Percentiles rank a stretch among this genome's conserved stretches.
Conservation (phyloP, 2,113 vertebrate genomes). For the Brachyhypopomus occidentalis region DNA sequence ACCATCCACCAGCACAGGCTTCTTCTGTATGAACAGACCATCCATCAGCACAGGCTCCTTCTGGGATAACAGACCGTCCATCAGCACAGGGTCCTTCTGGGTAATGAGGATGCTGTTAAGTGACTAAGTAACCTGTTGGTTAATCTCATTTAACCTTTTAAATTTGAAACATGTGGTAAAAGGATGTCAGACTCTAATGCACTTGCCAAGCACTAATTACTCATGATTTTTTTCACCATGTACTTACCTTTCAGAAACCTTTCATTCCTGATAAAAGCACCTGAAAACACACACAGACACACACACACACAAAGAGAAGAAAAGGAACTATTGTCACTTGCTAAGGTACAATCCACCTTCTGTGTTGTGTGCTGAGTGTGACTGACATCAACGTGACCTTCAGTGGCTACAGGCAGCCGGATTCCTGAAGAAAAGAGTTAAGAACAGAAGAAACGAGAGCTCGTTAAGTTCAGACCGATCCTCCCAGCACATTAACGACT, state of each 20-base stretch:
- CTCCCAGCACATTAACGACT: neutral
- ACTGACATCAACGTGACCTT: neutral
- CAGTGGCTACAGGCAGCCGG: neutral
- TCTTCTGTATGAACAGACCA: no score
- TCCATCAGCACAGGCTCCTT: no score
- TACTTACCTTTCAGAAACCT: slow-evolving; percentile 3
- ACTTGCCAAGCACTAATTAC: slow-evolving; percentile 13
- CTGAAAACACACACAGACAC: neutral
- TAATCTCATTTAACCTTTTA: slow-evolving; percentile 37
- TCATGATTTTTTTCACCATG: slow-evolving; percentile 7
- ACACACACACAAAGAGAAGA: neutral
- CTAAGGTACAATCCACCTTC: no score
- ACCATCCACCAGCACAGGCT: no score
- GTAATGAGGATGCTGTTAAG: slow-evolving; percentile 19
- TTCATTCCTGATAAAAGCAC: slow-evolving; percentile 8
- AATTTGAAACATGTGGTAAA: neutral
- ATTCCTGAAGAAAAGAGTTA: no score
- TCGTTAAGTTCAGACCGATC: slow-evolving; percentile 1
- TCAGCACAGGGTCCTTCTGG: slow-evolving; percentile 18
- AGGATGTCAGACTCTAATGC: slow-evolving; percentile 26
- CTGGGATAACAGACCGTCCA: neutral
- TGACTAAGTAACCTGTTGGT: slow-evolving; percentile 20
- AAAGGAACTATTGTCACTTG: no score
- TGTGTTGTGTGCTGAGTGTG: no score
- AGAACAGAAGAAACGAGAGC: neutral